Evolutionary conservation across 2,888 invertebrate genomes (phyloP).

Genomic region (Parnassius glacialis): DNA sequence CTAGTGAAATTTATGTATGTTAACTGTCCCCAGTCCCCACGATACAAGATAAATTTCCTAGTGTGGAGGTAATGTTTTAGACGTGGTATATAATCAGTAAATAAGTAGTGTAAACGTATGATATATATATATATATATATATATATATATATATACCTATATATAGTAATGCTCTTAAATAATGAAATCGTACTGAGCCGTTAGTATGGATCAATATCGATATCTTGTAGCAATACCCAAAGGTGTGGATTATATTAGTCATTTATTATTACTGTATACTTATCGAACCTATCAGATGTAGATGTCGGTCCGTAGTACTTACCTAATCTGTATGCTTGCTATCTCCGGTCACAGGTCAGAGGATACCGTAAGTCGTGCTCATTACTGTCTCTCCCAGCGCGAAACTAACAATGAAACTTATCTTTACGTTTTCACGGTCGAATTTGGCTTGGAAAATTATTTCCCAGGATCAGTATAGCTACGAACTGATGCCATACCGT

Average conservation of each 20-base stretch:
- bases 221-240: slow-evolving; percentile 12
- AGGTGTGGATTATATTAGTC: slow-evolving; percentile 48
- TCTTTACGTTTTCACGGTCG: slow-evolving; percentile 41
- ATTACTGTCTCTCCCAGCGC: slow-evolving; percentile 33
- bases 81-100: too few relatives aligned
- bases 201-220: slow-evolving; percentile 19
- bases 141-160: too few relatives aligned
- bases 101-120: too few relatives aligned
- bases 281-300: slow-evolving; percentile 58
- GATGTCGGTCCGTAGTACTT: slow-evolving; percentile 46
- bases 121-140: too few relatives aligned
- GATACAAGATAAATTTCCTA: too few relatives aligned
- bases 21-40: too few relatives aligned
- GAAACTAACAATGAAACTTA: slow-evolving; percentile 37
- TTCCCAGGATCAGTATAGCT: slow-evolving; percentile 30
- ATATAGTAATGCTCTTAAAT: too few relatives aligned
- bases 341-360: slow-evolving; percentile 67
- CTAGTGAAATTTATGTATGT: too few relatives aligned
- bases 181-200: slow-evolving; percentile 23
- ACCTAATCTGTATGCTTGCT: slow-evolving; percentile 60
- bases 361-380: slow-evolving; percentile 60
- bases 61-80: too few relatives aligned
- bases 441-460: slow-evolving; percentile 39
- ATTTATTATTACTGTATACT: slow-evolving; percentile 45
- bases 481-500: slow-evolving; percentile 47